Evolutionary conservation across 2,888 invertebrate genomes (phyloP).

Genomic region (Melinaea menophilus): DNA sequence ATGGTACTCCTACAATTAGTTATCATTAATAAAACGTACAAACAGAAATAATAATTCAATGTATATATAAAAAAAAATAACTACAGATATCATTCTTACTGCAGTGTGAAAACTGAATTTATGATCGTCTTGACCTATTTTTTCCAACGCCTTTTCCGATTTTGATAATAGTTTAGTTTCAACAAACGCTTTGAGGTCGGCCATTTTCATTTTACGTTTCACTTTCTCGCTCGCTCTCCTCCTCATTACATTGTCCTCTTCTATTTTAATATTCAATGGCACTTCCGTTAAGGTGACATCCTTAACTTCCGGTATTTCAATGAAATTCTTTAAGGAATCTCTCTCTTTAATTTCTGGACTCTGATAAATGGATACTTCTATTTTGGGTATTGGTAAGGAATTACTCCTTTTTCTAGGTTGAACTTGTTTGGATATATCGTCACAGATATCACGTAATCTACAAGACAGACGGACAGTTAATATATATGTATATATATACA

Average conservation of each 20-base stretch:
- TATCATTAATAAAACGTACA: constrained; percentile 3
- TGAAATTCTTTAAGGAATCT: constrained; percentile 84
- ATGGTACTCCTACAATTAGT: constrained; percentile 83
- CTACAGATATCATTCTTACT: constrained; percentile 81
- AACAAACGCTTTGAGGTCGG: constrained; percentile 93
- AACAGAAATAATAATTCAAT: constrained; percentile 15
- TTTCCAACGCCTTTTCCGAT: constrained; percentile 93
- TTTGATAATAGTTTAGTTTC: constrained; percentile 94
- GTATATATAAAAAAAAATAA: constrained; percentile 47
- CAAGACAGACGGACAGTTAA: constrained; percentile 24
- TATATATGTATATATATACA: not conserved
- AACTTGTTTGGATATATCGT: constrained; percentile 86
- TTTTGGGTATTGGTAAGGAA: constrained; percentile 95
- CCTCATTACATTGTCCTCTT: constrained; percentile 62
- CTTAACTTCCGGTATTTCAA: constrained; percentile 86
- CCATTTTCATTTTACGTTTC: constrained; percentile 93
- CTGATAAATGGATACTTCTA: constrained; percentile 91
- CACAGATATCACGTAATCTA: constrained; percentile 91
- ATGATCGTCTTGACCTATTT: constrained; percentile 89
- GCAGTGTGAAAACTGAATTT: constrained; percentile 75
- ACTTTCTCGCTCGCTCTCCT: constrained; percentile 88
- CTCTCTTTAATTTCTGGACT: constrained; percentile 83
- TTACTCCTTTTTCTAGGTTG: constrained; percentile 92
- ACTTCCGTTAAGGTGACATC: constrained; percentile 81
- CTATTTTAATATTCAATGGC: constrained; percentile 54